Conservation (phyloP, 2,113 vertebrate genomes). For the Phycodurus eques region DNA sequence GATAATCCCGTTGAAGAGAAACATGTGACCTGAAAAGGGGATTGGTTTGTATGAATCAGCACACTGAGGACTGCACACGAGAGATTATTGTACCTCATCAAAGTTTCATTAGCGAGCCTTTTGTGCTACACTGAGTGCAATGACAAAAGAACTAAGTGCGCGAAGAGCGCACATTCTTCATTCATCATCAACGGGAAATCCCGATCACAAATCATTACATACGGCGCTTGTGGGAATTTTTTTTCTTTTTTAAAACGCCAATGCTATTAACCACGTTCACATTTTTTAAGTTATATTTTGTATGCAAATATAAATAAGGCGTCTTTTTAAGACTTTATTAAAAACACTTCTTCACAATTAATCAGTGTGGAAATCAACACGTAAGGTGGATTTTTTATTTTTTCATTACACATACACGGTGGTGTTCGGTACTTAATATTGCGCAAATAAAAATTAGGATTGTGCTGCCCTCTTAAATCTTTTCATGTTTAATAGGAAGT, state of each 20-base stretch:
- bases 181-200: not conserved
- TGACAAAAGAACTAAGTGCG: not conserved
- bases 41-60: constrained; percentile 45
- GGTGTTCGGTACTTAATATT: not conserved
- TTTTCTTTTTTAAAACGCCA: not conserved
- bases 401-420: not conserved
- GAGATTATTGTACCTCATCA: constrained; percentile 59
- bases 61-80: constrained; percentile 52
- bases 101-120: constrained; percentile 53
- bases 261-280: too few relatives aligned
- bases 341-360: not conserved
- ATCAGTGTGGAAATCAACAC: too few relatives aligned
- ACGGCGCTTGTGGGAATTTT: not conserved
- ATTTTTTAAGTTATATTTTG: not conserved
- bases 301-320: not conserved
- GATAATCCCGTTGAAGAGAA: constrained; percentile 48
- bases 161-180: not conserved
- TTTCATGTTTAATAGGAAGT: not conserved
- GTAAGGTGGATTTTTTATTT: too few relatives aligned
- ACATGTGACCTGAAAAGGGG: constrained; percentile 28
- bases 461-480: not conserved
- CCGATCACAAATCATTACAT: not conserved
- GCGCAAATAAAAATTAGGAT: not conserved
- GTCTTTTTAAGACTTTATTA: too few relatives aligned
- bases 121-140: not conserved